These are phyloP conservation scores for Monodelphis domestica DNA, from an alignment of 2,797 vertebrate species.

Conservation along the genomic window DNA sequence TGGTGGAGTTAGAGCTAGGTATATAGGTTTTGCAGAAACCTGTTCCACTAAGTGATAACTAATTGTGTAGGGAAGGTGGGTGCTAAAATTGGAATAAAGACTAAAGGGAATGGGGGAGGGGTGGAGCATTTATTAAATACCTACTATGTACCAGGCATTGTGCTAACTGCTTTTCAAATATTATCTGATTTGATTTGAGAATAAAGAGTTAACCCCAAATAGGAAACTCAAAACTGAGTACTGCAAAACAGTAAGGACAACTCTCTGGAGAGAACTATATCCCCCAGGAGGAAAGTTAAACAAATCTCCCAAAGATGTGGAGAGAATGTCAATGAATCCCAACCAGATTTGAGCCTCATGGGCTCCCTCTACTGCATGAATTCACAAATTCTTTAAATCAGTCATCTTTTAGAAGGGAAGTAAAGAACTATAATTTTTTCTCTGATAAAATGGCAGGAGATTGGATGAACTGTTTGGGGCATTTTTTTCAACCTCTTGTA, in stretches of 20 bases:
- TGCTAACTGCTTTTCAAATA: background rate
- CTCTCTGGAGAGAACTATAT: constrained; percentile 25
- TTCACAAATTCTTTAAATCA: constrained; percentile 41
- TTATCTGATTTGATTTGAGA: background rate
- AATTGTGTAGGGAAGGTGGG: constrained; percentile 31
- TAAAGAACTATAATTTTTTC: background rate
- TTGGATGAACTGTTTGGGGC: background rate
- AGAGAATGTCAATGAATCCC: constrained; percentile 68
- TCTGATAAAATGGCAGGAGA: background rate
- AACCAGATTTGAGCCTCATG: constrained; percentile 64
- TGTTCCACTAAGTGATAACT: constrained; percentile 6
- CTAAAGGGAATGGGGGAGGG: background rate
- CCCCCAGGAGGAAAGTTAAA: constrained; percentile 67
- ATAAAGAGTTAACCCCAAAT: constrained; percentile 34
- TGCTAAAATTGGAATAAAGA: constrained; percentile 24
- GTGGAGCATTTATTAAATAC: background rate
- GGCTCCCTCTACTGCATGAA: constrained; percentile 52
- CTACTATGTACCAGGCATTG: background rate
- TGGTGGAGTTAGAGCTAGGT: background rate
- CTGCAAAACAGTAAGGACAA: constrained; percentile 49
- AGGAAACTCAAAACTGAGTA: constrained; percentile 14
- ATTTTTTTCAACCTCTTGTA: constrained; percentile 13
- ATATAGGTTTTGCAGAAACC: background rate
- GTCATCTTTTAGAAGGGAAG: constrained; percentile 4
- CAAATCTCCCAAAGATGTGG: constrained; percentile 57